Evolutionary conservation across 2,113 vertebrate species (phyloP), one percentile per base, ranked within the genome.

Genomic region (Neofelis nebulosa): DNA sequence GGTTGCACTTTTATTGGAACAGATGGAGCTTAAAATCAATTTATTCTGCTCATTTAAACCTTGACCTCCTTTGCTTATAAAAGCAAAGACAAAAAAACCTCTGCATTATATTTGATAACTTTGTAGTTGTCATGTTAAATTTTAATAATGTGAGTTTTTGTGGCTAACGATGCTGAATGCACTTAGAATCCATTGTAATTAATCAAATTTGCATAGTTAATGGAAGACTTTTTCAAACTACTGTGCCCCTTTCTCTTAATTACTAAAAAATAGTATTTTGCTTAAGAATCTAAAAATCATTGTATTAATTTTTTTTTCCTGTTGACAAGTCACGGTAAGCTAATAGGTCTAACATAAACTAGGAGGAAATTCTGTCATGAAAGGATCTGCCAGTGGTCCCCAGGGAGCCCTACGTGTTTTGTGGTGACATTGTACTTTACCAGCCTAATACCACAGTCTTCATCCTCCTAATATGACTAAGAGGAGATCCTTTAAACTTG

Each of bases 11-110:
- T 57, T 41, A 91, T 65, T 89, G 91, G 29, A 89, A 93, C 57
- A 98, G 15, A 78, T 95, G 91, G 55, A 96, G 73, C 38, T 98
- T 94, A 96, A 98, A 93, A 98, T 97, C 95, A 96, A 90, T 94
- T 98, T 48, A 89, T 96, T 95, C 94, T 95, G 23, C 63, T 97
- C 23, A 71, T 96, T 98, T 97, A 98, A 98, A 97, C 94, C 93
- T 84, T 48, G 96, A 97, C 97, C 88, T 97, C 63, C 89, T 94
- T 97, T 73, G 33, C 97, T 97, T 63, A 93, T 80, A 90, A 97
- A 97, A 27, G n/a, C 69, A 96, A 97, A 71, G 41, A 9, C 95
- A 80, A 97, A 94, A 80, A 84, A 82, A 14, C 57, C 57, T 61
- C 48, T 45, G 73, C 33, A 65, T 63, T 78, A 83, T 80, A 81